Base-by-base conservation (phyloP, 2,888 invertebrate genomes). In the Selenia dentaria region DNA sequence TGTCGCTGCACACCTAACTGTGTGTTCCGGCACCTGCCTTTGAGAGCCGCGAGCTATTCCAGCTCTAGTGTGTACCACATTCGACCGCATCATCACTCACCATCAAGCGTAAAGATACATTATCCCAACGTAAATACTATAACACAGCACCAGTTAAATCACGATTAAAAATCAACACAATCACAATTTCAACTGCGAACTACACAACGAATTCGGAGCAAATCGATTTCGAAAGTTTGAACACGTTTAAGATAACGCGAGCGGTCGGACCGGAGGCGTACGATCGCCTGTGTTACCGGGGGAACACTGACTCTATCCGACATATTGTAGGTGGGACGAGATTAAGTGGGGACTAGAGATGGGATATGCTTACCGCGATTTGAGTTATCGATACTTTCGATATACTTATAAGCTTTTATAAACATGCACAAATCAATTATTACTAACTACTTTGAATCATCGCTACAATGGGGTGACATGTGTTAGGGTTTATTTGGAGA, bases 141-240 rank as follows among this genome's bases (percentile, higher is more conserved):
- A n/a, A n/a, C n/a, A n/a, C n/a, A n/a, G n/a, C n/a, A n/a, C n/a
- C 16, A 16, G 8, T 22, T 22, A 22, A 6, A 22, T 22, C 22
- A 22, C 22, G 8, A 22, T 8, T 25, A 2, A 28, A 14, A 9
- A 10, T 11, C 22, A n/a, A 9, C 32, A 38, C 33, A 9, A 38
- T 38, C 38, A 28, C 38, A 27, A 6, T 32, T 33, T 20, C 28
- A 11, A 37, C 14, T 18, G 6, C 16, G 11, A 28, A 35, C n/a
- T n/a, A 45, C 16, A 18, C 18, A 22, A 22, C 22, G 8, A 22
- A 3, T 22, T 22, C 20, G 20, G 29, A 13, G 10, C 26, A 8
- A 22, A 22, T 22, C 8, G 22, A 22, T 4, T 3, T 46, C 31
- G 46, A 46, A 46, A 46, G 46, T 36, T 32, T 20, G 35, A 36